These are phyloP conservation scores for Lacerta viridis DNA, from an alignment of 2,797 vertebrate species.

Conservation along the genomic window DNA sequence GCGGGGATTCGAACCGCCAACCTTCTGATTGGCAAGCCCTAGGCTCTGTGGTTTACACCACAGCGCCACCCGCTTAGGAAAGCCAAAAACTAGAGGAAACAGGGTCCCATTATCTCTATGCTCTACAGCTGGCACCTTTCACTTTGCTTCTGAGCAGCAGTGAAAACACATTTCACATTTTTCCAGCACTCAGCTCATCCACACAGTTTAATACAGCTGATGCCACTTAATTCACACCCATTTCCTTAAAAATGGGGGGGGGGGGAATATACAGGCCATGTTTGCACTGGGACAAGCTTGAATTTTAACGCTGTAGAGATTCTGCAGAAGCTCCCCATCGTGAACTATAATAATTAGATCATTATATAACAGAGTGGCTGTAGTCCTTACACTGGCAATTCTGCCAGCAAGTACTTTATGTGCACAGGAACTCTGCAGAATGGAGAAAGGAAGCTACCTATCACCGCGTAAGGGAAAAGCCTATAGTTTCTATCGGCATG, in stretches of 20 bases:
- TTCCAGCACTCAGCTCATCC: background rate
- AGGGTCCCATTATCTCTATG: background rate
- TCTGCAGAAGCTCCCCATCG: background rate
- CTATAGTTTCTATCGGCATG: background rate
- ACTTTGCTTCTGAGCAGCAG: conserved; percentile 13
- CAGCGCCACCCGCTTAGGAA: background rate
- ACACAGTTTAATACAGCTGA: background rate
- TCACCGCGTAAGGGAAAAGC: background rate
- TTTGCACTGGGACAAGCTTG: background rate
- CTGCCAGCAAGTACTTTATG: background rate
- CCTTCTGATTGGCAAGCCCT: too few relatives aligned
- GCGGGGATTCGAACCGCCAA: too few relatives aligned
- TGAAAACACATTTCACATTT: conserved; percentile 2
- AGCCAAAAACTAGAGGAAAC: background rate
- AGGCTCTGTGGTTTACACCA: too few relatives aligned
- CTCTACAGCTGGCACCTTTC: background rate
- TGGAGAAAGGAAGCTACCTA: background rate
- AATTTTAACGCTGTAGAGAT: background rate
- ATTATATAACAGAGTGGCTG: background rate
- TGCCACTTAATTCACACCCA: background rate
- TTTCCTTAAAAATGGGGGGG: background rate
- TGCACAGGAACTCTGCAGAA: background rate
- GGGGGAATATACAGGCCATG: background rate
- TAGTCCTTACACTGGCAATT: background rate
- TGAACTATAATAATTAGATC: background rate